Percentiles rank a stretch among this genome's conserved stretches.
phyloP scores from a whole-genome alignment of 1,140 invertebrate species.

The Andricus grossulariae region DNA sequence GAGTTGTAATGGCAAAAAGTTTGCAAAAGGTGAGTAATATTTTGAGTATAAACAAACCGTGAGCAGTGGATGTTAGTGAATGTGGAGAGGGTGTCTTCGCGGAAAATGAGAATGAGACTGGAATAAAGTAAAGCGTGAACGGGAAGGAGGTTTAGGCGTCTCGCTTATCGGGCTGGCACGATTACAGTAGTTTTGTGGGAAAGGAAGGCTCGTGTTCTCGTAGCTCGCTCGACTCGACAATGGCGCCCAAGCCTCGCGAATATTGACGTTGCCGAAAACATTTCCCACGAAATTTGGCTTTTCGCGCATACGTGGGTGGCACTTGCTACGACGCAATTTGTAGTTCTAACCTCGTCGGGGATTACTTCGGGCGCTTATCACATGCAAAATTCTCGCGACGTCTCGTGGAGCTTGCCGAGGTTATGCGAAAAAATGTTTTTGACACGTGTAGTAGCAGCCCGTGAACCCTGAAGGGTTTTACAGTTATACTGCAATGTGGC shows the following conservation, averaged over 20 bases:
- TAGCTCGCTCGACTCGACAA: slow-evolving; percentile 55
- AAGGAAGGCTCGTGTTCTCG: slow-evolving; percentile 37
- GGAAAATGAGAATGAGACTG: background rate
- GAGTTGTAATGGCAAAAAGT: slow-evolving; percentile 78
- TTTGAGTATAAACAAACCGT: slow-evolving; percentile 46
- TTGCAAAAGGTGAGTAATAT: slow-evolving; percentile 75
- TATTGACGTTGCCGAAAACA: slow-evolving; percentile 71
- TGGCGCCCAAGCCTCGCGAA: slow-evolving; percentile 69
- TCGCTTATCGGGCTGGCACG: slow-evolving; percentile 26
- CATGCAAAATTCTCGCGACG: slow-evolving; percentile 41
- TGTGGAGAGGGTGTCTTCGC: slow-evolving; percentile 33
- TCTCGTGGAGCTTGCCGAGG: slow-evolving; percentile 54
- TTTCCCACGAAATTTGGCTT: slow-evolving; percentile 57
- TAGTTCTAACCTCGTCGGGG: slow-evolving; percentile 57
- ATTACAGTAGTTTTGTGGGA: slow-evolving; percentile 55
- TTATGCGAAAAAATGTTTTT: slow-evolving; percentile 75
- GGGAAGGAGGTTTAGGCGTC: slow-evolving; percentile 12
- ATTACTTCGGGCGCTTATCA: slow-evolving; percentile 42
- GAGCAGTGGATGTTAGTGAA: slow-evolving; percentile 42
- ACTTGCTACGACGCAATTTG: slow-evolving; percentile 65
- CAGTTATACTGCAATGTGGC: slow-evolving; percentile 77
- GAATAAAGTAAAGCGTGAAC: slow-evolving; percentile 21
- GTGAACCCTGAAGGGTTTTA: slow-evolving; percentile 77
- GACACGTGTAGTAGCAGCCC: slow-evolving; percentile 70
- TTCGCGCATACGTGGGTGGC: slow-evolving; percentile 60